Base-by-base conservation (phyloP, 2,888 invertebrate genomes). In the Philaethria dido region DNA sequence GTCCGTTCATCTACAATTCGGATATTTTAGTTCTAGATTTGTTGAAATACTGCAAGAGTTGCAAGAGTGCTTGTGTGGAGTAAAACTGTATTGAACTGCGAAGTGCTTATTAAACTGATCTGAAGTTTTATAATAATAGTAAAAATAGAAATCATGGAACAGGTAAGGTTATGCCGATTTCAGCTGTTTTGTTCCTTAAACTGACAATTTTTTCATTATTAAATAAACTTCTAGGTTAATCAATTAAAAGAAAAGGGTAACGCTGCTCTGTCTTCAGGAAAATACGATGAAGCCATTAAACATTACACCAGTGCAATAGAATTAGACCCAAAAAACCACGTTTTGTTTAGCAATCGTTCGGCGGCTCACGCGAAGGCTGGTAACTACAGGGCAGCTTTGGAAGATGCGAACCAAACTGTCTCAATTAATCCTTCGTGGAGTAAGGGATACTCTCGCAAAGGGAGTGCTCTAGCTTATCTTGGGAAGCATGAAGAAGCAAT, bases 401-500 rank as follows among this genome's bases (percentile, higher is more conserved):
- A 95, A 72, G 98, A 98, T 93, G 98, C 98, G 0, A 96, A 98
- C 70, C 95, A 95, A 81, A 97, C 97, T 0, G 93, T 98, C 9
- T 85, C 94, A 57, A 77, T 98, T 16, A 97, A 98, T 83, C 95
- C 97, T 9, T 95, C 95, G 67, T 98, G 98, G 98, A 94, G 95
- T 1, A 98, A 98, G 83, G 97, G 96, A 0, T 98, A 98, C 84
- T 98, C 98, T 0, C 94, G 98, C 68, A 97, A 98, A 88, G 98
- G 97, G 1, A 95, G 96, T 73, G 98, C 98, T 0, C 89, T 98
- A 54, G 95, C 96, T 0, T 98, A 95, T 76, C 87, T 98, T 69
- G 95, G 95, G 3, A 94, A 94, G 64, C 93, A 93, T 69, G 94
- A 96, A 48, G 97, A 97, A 72, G 97, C 98, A 0, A 93, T 96